phyloP scores from a whole-genome alignment of 2,113 vertebrate species.

The human (Homo sapiens) region GRCh38 chr9:127114001-127114500 shows the following conservation, averaged over 20 bases:
- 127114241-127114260: not conserved
- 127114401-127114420: not conserved
- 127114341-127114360: not conserved
- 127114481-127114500: not conserved
- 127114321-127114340: not conserved
- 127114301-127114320: not conserved
- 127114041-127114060: not conserved
- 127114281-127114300: not conserved
- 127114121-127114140: not conserved
- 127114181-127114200: not conserved
- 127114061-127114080: not conserved
- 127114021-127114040: slow-evolving; percentile 12
- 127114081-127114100: not conserved
- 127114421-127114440: not conserved
- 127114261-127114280: not conserved
- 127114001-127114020: not conserved
- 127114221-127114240: not conserved
- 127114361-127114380: not conserved
- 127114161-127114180: not conserved
- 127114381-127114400: not conserved
- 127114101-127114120: not conserved
- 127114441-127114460: not conserved
- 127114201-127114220: not conserved
- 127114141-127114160: not conserved
- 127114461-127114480: not conserved